Conservation (phyloP, 1,140 invertebrate genomes). For the Drosophila teissieri region DNA sequence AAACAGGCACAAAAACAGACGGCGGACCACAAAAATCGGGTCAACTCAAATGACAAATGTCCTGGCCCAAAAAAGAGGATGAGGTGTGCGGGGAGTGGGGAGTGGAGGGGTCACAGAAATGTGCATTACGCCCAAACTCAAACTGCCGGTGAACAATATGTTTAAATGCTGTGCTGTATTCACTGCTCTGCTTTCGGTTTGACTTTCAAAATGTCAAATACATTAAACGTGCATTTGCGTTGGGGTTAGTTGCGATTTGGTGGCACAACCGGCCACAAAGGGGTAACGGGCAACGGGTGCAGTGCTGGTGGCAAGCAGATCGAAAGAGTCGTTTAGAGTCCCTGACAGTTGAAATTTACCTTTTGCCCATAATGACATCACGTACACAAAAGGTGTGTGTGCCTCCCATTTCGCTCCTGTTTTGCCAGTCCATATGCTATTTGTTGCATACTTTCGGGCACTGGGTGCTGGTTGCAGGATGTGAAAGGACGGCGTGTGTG, state of each 20-base stretch:
- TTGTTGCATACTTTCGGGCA: slow-evolving; percentile 64
- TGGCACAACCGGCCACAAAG: slow-evolving; percentile 66
- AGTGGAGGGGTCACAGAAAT: neutral
- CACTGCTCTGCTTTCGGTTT: slow-evolving; percentile 69
- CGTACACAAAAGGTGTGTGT: slow-evolving; percentile 80
- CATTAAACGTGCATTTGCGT: slow-evolving; percentile 81
- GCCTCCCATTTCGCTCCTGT: neutral
- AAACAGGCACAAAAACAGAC: slow-evolving; percentile 77
- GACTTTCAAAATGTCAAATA: slow-evolving; percentile 82
- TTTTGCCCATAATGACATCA: slow-evolving; percentile 82
- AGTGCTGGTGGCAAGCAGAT: slow-evolving; percentile 20
- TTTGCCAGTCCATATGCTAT: slow-evolving; percentile 65
- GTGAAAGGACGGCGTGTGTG: slow-evolving; percentile 18
- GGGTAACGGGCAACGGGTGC: neutral
- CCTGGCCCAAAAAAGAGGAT: slow-evolving; percentile 1
- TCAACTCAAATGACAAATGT: slow-evolving; percentile 79
- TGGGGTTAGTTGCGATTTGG: slow-evolving; percentile 71
- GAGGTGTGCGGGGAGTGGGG: neutral
- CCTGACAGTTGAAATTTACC: slow-evolving; percentile 80
- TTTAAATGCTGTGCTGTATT: slow-evolving; percentile 55
- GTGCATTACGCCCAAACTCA: slow-evolving; percentile 6
- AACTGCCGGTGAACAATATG: slow-evolving; percentile 50
- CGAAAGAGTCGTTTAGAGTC: slow-evolving; percentile 76
- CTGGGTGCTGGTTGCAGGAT: too few species aligned
- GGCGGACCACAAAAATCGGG: slow-evolving; percentile 75